Evolutionary conservation across 2,888 invertebrate species (phyloP), one percentile per base, ranked within the genome.

Genomic region (Quadroppia sp.): DNA sequence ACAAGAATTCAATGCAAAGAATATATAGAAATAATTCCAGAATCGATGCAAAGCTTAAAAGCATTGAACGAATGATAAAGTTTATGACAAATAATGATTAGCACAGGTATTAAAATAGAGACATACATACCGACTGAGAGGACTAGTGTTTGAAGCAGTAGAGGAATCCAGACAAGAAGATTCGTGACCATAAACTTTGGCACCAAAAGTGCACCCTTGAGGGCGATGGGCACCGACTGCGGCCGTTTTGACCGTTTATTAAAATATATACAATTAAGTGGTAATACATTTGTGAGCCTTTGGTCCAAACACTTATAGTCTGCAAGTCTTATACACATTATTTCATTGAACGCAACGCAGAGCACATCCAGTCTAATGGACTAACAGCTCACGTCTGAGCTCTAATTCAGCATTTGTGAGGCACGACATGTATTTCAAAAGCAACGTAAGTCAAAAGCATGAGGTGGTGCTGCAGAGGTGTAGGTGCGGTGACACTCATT

Each of bases 341-440:
- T 61, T 61, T 61, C 6, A 61, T 61, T 7, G 50, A n/a, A n/a
- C n/a, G 53, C 23, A 20, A 4, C 4, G 48, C 48, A 53, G 53
- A 7, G 23, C 23, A 53, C 53, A 53, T 20, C 3, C 53, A 53
- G 7, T 7, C 17, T 6, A 20, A 20, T 53, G 25, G 23, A 20
- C 20, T 53, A n/a, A 20, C 53, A 53, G 53, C 32, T 61, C 61
- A 61, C 7, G 30, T 61, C 61, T 61, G 32, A 32, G 61, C 61
- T 32, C 32, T 61, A 61, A 61, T 32, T 61, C 32, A n/a, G 56
- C 28, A 32, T 61, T 61, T 32, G 30, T 32, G n/a, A 61, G 28
- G 61, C 61, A 61, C 61, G 61, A 61, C 61, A 61, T 32, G 32
- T n/a, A 61, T 61, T 61, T 61, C 32, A 53, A 53, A 45, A 53